phyloP scores from a whole-genome alignment of 1,140 invertebrate species.

The Apolygus lucorum region DNA sequence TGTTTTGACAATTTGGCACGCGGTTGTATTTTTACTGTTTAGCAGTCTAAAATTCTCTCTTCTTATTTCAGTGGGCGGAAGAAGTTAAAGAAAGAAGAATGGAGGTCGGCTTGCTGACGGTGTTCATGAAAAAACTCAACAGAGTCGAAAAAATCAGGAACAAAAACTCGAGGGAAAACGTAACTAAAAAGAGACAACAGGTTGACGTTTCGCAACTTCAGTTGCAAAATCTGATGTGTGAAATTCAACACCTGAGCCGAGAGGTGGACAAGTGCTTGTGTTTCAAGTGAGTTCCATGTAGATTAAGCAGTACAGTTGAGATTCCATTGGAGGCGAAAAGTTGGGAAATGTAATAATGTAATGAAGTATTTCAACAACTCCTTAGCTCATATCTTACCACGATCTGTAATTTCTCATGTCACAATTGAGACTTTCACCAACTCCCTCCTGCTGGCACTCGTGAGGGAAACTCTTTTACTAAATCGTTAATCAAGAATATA shows the following conservation, averaged over 20 bases:
- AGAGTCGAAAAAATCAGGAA: conserved; percentile 79
- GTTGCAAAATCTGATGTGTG: conserved; percentile 90
- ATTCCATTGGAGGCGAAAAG: too few relatives aligned
- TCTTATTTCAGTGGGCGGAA: conserved; percentile 45
- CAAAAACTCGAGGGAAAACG: conserved; percentile 67
- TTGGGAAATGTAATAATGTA: too few relatives aligned
- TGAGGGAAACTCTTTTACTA: too few relatives aligned
- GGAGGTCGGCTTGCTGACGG: conserved; percentile 62
- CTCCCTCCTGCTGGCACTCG: too few relatives aligned
- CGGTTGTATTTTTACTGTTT: neutral
- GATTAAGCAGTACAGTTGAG: too few relatives aligned
- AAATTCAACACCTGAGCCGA: conserved; percentile 84
- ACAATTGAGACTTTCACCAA: too few relatives aligned
- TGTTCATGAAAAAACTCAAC: conserved; percentile 81
- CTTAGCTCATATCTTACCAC: too few relatives aligned
- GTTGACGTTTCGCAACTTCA: conserved; percentile 85
- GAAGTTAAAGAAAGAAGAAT: conserved; percentile 56
- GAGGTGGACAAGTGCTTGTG: conserved; percentile 89
- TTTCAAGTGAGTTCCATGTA: conserved; percentile 67
- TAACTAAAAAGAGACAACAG: conserved; percentile 68
- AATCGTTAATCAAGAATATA: too few relatives aligned
- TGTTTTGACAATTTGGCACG: neutral
- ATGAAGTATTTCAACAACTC: too few relatives aligned
- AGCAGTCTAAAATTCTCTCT: conserved; percentile 36
- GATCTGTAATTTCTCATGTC: too few relatives aligned